Evolutionary conservation across 2,888 invertebrate genomes (phyloP), one percentile per base, ranked within the genome.

Genomic region (Zonitis immaculata): DNA sequence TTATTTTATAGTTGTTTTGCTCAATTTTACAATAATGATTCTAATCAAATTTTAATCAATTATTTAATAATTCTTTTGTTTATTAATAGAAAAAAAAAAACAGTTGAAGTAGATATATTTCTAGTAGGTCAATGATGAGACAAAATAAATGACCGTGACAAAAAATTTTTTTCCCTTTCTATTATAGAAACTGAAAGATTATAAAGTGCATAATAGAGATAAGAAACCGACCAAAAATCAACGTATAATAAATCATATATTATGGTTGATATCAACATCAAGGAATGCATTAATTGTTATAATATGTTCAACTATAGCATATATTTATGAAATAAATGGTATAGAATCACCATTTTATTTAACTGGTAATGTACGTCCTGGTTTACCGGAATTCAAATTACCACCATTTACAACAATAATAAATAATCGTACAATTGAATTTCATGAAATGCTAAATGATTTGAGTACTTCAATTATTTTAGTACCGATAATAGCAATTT

Each of bases 401-500:
- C 91, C 92, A 0, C 86, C 89, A 7, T 91, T 92, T 67, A 76
- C 81, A 35, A 89, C 90, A 0, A 77, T 76, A 0, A 65, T 78
- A 3, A 80, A 80, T 48, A 84, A 84, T 50, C 76, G 77, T 45
- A 82, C 85, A 2, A 76, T 85, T 12, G 75, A 74, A 7, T 86
- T 89, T 63, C 68, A 80, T 11, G 85, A 87, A 57, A 88, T 89
- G 89, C 80, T 88, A 52, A 80, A 86, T 18, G 87, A 89, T 70
- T 80, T 96, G 51, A 94, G 95, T 4, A 85, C 89, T 0, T 92
- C 94, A 0, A 86, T 95, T 57, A 77, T 90, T 25, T 80, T 96
- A 47, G 87, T 96, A 7, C 95, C 96, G 1, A 82, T 96, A 27
- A 89, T 96, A 60, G 92, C 90, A 0, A 89, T 96, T 1, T 78